These are phyloP conservation scores for Balearica regulorum DNA, from an alignment of 2,797 vertebrate genomes.

Conservation along the genomic window DNA sequence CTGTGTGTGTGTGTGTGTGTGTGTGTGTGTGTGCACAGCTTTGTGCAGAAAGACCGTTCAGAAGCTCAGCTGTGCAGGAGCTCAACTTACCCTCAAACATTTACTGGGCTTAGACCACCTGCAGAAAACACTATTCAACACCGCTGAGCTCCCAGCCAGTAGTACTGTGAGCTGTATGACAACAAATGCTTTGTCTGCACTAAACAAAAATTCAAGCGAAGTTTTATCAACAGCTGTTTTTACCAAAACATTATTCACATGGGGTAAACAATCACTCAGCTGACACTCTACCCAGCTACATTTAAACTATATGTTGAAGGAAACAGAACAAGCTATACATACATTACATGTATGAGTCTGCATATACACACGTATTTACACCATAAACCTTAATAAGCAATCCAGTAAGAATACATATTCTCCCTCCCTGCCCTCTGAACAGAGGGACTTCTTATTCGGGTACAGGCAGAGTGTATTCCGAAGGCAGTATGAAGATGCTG, in stretches of 20 bases:
- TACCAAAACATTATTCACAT: background rate
- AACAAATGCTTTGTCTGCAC: background rate
- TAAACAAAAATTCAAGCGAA: background rate
- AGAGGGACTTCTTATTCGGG: background rate
- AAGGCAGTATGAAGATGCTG: background rate
- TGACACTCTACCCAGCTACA: background rate
- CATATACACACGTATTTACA: background rate
- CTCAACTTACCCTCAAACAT: background rate
- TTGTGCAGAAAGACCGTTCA: background rate
- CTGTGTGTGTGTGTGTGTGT: accelerated
- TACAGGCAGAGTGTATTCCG: background rate
- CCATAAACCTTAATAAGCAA: background rate
- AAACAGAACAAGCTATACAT: background rate
- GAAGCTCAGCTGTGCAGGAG: background rate
- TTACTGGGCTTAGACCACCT: background rate
- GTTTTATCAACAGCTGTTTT: background rate
- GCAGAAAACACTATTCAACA: background rate
- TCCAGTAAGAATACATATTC: background rate
- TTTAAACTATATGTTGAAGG: background rate
- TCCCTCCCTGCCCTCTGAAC: background rate
- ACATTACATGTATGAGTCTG: background rate
- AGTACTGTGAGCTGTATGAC: background rate
- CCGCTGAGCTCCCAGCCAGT: background rate
- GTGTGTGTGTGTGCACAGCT: accelerated
- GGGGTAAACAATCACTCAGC: background rate